Conservation (phyloP, 2,113 vertebrate genomes). For the Vireo altiloquus region DNA sequence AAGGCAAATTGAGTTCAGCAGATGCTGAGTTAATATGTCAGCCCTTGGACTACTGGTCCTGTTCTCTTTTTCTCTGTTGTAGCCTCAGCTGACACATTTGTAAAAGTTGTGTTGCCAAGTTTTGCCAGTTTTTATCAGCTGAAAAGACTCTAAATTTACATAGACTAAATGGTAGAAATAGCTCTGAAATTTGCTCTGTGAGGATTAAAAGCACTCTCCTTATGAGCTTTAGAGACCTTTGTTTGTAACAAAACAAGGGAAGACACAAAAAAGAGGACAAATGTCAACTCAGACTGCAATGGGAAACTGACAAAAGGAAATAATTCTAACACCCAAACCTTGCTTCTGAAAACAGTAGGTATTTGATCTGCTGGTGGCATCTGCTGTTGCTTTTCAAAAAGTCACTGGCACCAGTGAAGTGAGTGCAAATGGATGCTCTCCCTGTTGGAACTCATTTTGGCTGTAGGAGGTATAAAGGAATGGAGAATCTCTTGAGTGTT, state of each 20-base stretch:
- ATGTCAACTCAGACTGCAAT: neutral
- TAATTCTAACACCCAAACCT: neutral
- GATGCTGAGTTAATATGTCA: neutral
- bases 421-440: neutral
- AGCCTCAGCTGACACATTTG: neutral
- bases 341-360: neutral
- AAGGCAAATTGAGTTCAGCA: neutral
- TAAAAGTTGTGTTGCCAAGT: neutral
- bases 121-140: neutral
- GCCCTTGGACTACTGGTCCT: neutral
- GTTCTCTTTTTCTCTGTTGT: neutral
- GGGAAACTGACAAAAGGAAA: neutral
- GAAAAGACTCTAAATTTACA: neutral
- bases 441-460: neutral
- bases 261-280: neutral
- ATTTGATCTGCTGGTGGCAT: neutral
- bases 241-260: neutral
- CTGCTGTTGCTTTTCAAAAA: neutral
- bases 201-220: neutral
- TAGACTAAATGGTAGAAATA: neutral
- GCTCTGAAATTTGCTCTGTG: neutral
- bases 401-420: neutral
- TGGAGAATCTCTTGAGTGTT: neutral
- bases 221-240: neutral
- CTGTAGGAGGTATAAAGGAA: conserved; percentile 28